A percentile compares a stretch with the other conserved stretches of the same genome.
phyloP scores from a whole-genome alignment of 2,113 vertebrate species.

The Ardeotis arabs region DNA sequence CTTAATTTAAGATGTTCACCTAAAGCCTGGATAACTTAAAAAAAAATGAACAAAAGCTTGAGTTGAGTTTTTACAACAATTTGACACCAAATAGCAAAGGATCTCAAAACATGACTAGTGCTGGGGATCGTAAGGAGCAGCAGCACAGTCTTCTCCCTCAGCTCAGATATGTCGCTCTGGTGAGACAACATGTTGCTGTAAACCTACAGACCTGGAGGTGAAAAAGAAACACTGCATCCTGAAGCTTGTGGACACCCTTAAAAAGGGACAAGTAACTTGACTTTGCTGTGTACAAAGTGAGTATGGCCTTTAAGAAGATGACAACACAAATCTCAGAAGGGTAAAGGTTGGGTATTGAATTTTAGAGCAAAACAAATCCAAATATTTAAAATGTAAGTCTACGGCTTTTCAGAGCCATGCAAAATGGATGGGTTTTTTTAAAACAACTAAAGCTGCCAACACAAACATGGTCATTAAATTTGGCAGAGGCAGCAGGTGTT shows the following conservation, averaged over 20 bases:
- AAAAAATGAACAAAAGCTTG: slow-evolving; percentile 64
- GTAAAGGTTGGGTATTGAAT: neutral
- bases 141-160: neutral
- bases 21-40: slow-evolving; percentile 95
- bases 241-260: neutral
- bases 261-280: slow-evolving; percentile 1
- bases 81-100: slow-evolving; percentile 53
- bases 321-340: neutral
- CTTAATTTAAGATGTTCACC: slow-evolving; percentile 99
- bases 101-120: neutral
- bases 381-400: neutral
- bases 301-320: neutral
- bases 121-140: neutral
- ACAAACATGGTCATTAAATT: slow-evolving; percentile 45
- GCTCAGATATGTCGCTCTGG: neutral
- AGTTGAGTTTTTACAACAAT: slow-evolving; percentile 54
- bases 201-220: slow-evolving; percentile 22
- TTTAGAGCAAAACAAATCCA: neutral
- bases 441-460: slow-evolving; percentile 44
- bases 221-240: neutral
- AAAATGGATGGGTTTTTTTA: neutral
- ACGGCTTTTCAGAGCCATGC: neutral
- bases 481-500: slow-evolving; percentile 73
- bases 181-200: neutral
- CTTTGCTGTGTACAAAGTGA: neutral